Base-by-base conservation (phyloP, 2,113 vertebrate species). In the Pitta sordida region DNA sequence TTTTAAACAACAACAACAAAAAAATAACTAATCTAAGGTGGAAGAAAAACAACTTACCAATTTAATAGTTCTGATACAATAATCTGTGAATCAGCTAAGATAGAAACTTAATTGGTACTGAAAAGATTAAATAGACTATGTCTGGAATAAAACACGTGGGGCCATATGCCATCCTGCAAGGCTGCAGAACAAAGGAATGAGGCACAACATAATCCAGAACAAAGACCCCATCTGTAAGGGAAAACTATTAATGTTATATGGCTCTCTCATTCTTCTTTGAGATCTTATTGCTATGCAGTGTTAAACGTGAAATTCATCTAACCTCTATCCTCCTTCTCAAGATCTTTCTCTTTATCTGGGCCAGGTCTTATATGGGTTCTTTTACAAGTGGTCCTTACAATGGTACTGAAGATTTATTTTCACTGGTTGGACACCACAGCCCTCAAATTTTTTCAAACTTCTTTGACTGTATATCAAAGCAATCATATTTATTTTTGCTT, bases 1-100 rank as follows among this genome's bases (percentile, higher is more conserved):
- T 97, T 98, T 97, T 97, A 97, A 98, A 97, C 95, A 97, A 98
- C 91, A 96, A 94, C 95, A 96, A 92, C 17, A 95, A 41, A 77
- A 95, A 97, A 93, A 94, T 60, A 93, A 67, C 76, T 60, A 84
- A 95, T 71, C 49, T 55, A 92, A 93, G 86, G 43, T 89, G 84
- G 69, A 93, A 96, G 77, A 96, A 94, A 87, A 92, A 91, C 91
- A 96, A 71, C 86, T 17, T 37, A 84, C 73, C 32, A 81, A 78
- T 96, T 95, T 98, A 97, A 97, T 97, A 94, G 93, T 96, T 96
- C 70, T 91, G 94, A 94, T 90, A 96, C 84, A 95, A 96, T 97
- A 93, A 96, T 97, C 88, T 87, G 82, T 93, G 95, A 97, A 95
- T 92, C 90, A 93, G 92, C 65, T 94, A 93, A 68, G 37, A 90